These are phyloP conservation scores for Syrphus vitripennis DNA, from an alignment of 2,888 invertebrate species.

Conservation along the genomic window DNA sequence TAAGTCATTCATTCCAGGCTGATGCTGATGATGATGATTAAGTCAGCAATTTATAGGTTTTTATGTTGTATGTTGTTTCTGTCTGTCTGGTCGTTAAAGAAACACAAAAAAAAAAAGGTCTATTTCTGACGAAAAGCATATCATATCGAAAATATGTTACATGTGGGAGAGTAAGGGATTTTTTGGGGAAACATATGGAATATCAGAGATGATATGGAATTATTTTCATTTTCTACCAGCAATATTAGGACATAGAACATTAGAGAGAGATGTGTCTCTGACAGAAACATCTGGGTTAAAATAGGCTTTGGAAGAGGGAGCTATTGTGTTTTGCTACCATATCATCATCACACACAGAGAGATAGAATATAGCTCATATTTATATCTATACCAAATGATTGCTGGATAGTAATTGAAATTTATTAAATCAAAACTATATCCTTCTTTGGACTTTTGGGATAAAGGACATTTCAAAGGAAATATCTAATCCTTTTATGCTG, in stretches of 20 bases:
- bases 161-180: not conserved
- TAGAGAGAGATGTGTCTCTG: not conserved
- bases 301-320: not conserved
- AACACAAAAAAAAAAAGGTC: constrained; percentile 15
- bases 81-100: constrained; percentile 7
- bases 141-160: too few species aligned
- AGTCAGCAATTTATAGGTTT: constrained; percentile 56
- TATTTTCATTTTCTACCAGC: not conserved
- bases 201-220: not conserved
- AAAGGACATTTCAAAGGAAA: not conserved
- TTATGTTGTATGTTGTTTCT: not conserved
- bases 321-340: not conserved
- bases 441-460: not conserved
- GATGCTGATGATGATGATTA: constrained; percentile 26
- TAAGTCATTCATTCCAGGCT: constrained; percentile 37
- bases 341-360: not conserved
- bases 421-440: not conserved
- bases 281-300: constrained; percentile 20
- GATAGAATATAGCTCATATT: too few species aligned
- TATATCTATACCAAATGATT: not conserved
- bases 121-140: not conserved
- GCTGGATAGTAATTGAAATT: constrained; percentile 1
- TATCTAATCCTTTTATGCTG: not conserved
- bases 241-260: not conserved
- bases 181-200: constrained; percentile 5